These are phyloP conservation scores for Spodoptera picta DNA, from an alignment of 2,888 invertebrate genomes.

Conservation along the genomic window DNA sequence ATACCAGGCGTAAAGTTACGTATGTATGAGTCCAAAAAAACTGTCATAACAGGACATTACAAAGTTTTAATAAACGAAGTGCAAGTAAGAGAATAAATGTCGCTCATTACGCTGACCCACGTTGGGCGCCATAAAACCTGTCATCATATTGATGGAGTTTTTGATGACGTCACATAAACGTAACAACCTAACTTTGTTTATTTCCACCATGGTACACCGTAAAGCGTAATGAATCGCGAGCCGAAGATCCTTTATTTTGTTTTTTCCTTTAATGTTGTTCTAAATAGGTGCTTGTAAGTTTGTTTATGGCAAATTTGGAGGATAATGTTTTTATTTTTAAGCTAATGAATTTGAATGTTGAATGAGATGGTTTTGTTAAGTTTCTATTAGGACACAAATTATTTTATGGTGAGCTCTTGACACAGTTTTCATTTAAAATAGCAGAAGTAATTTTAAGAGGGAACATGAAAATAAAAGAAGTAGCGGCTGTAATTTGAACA, in stretches of 20 bases:
- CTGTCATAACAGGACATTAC: slow-evolving; percentile 13
- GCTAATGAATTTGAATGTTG: neutral
- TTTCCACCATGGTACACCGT: slow-evolving; percentile 47
- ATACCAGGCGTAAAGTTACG: no score
- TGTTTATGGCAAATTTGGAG: slow-evolving; percentile 7
- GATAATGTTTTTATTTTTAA: neutral
- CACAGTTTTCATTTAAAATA: no score
- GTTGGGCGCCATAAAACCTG: slow-evolving; percentile 62
- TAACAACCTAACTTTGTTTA: slow-evolving; percentile 70
- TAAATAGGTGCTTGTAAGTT: slow-evolving; percentile 3
- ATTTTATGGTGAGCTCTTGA: no score
- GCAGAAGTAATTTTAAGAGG: no score
- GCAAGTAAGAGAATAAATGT: slow-evolving; percentile 65
- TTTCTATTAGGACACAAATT: no score
- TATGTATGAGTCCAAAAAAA: neutral
- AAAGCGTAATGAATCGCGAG: slow-evolving; percentile 48
- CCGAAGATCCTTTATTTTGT: slow-evolving; percentile 23
- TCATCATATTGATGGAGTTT: slow-evolving; percentile 68
- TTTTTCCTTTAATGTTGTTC: slow-evolving; percentile 15
- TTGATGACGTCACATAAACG: slow-evolving; percentile 73
- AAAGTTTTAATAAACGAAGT: slow-evolving; percentile 55
- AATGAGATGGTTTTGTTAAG: neutral
- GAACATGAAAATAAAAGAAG: no score
- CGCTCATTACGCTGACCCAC: slow-evolving; percentile 67
- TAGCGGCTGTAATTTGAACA: no score